Conservation (phyloP, 2,888 invertebrate genomes). For the Hyles lineata region DNA sequence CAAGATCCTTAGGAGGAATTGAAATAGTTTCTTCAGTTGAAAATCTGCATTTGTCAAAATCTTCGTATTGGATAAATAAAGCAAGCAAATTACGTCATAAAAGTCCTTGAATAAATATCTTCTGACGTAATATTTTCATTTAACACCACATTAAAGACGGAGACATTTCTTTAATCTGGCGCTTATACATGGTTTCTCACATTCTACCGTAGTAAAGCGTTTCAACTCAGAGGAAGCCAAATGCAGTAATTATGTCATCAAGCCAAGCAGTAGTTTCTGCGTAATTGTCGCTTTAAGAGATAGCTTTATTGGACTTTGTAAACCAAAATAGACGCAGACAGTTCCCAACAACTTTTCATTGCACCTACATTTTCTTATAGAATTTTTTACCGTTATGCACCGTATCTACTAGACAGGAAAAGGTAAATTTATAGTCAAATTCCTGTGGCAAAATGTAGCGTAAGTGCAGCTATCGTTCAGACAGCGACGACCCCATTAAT, state of each 20-base stretch:
- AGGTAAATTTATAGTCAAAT: background rate
- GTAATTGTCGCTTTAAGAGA: background rate
- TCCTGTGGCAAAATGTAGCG: background rate
- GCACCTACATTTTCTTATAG: background rate
- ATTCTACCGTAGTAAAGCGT: background rate
- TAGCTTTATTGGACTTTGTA: background rate
- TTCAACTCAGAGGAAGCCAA: background rate
- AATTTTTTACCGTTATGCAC: background rate
- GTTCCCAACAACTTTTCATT: background rate
- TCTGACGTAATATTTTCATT: background rate
- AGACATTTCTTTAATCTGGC: background rate
- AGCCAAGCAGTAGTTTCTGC: background rate
- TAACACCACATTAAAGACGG: background rate
- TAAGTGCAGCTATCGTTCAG: background rate
- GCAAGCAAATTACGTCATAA: background rate
- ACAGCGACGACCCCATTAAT: slow-evolving; percentile 4
- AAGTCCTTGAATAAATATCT: background rate
- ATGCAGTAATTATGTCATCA: slow-evolving; percentile 13
- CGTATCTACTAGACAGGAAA: background rate
- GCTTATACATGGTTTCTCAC: background rate
- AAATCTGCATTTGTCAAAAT: background rate
- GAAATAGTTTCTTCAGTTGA: background rate
- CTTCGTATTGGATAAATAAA: background rate
- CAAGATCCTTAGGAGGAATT: background rate
- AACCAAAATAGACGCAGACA: background rate